Evolutionary conservation across 2,113 vertebrate genomes (phyloP).

Genomic region (Asarcornis scutulata): DNA sequence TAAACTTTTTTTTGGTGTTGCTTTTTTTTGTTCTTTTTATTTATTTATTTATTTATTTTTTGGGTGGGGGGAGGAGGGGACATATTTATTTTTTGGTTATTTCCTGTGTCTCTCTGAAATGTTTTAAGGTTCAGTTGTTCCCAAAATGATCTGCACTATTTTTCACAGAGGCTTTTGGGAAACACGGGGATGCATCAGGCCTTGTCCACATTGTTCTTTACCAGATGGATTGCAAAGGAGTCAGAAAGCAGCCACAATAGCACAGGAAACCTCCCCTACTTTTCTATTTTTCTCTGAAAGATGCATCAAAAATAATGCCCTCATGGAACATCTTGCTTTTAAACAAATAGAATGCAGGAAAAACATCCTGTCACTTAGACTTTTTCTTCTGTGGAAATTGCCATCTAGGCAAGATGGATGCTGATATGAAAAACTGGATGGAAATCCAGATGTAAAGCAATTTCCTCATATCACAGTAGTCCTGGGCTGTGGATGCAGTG

Average conservation of each 20-base stretch:
- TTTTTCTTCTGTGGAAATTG: not conserved
- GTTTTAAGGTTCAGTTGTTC: not conserved
- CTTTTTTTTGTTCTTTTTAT: not conserved
- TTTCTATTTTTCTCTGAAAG: not conserved
- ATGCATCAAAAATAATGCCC: not conserved
- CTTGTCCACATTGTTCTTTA: fast-evolving
- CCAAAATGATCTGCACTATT: not conserved
- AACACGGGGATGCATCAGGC: not conserved
- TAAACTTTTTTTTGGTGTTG: not conserved
- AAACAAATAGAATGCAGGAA: not conserved
- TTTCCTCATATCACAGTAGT: not conserved
- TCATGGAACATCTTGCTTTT: not conserved
- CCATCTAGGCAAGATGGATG: not conserved
- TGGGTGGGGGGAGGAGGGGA: too few relatives aligned
- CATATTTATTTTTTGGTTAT: not conserved
- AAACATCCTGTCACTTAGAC: not conserved
- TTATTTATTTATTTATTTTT: not conserved
- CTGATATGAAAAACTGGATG: not conserved
- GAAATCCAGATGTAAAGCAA: not conserved
- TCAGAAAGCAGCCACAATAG: not conserved
- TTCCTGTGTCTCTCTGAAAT: not conserved
- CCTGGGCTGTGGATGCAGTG: not conserved
- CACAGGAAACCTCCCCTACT: not conserved
- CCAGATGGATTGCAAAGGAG: not conserved
- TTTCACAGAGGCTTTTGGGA: not conserved